phyloP scores from a whole-genome alignment of 2,888 invertebrate genomes.

The Leucania comma region DNA sequence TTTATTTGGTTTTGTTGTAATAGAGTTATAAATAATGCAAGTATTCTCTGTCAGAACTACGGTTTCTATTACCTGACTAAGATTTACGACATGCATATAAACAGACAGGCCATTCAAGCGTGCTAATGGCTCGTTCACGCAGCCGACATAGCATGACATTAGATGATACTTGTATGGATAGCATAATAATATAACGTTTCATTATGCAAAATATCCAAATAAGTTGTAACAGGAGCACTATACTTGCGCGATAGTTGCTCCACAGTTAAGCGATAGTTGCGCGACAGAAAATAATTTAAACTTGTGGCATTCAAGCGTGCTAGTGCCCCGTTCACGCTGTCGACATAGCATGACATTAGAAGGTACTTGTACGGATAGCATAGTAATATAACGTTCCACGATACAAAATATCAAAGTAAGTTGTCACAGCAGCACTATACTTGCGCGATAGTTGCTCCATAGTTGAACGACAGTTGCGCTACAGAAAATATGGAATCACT shows the following conservation, averaged over 20 bases:
- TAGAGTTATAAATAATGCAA: background rate
- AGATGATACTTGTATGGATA: conserved; percentile 57
- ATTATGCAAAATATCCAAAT: too few relatives aligned
- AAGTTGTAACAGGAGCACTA: background rate
- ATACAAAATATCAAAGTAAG: too few relatives aligned
- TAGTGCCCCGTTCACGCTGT: conserved; percentile 43
- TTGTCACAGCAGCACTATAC: too few relatives aligned
- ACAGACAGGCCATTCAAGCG: conserved; percentile 27
- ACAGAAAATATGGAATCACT: too few relatives aligned
- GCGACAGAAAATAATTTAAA: too few relatives aligned
- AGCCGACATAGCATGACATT: conserved; percentile 57
- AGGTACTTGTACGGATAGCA: conserved; percentile 7
- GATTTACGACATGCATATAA: conserved; percentile 20
- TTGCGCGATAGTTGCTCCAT: too few relatives aligned
- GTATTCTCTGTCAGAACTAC: background rate
- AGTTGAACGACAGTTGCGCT: too few relatives aligned
- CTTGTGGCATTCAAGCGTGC: conserved; percentile 35
- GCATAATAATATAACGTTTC: conserved; percentile 32
- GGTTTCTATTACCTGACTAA: conserved; percentile 13
- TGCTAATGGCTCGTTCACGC: conserved; percentile 51
- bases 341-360: conserved; percentile 60
- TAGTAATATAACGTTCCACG: too few relatives aligned
- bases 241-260: background rate
- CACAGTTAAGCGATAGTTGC: background rate
- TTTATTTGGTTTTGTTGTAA: background rate